Evolutionary conservation across 2,888 invertebrate genomes (phyloP), one percentile per base, ranked within the genome.

Genomic region (Chymomyza fuscimana): DNA sequence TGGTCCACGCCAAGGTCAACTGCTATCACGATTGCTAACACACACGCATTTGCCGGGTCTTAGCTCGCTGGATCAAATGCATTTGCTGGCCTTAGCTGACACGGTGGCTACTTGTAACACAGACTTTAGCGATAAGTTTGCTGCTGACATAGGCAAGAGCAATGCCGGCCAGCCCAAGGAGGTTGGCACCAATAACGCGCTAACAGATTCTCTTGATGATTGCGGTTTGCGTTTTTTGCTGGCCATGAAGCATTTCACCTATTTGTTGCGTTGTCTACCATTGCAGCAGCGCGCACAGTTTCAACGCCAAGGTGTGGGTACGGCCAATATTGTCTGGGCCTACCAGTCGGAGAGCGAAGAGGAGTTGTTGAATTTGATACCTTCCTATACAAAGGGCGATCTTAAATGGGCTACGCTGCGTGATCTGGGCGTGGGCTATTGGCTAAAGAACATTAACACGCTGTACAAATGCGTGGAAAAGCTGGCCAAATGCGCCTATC

Each of bases 331-430:
- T 22, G 98, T 98, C 4, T 99, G 99, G 99, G 99, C 99, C 0
- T 99, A 97, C 92, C 99, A 99, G 92, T 99, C 99, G 0, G 99
- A 99, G 92, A 97, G 98, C 22, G 98, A 98, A 90, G 98, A 98
- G 86, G 99, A 99, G 90, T 93, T 99, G 67, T 92, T 99, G 15
- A 95, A 96, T 70, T 93, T 98, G 63, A 95, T 98, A 78, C 99
- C 99, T 0, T 96, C 96, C 0, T 97, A 96, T 82, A 94, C 95
- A 0, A 97, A 97, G 91, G 95, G 95, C 1, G 95, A 95, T 84
- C 95, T 96, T 0, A 96, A 95, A 61, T 99, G 99, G 99, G 93
- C 94, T 1, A 96, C 97, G 29, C 93, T 99, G 86, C 95, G 96
- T 78, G 98, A 98, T 91, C 93, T 99, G 40, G 95, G 96, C 32